Percentiles rank a stretch among this genome's conserved stretches.
Evolutionary conservation across 2,113 vertebrate species (phyloP).

Genomic region (Dermatemys mawii): DNA sequence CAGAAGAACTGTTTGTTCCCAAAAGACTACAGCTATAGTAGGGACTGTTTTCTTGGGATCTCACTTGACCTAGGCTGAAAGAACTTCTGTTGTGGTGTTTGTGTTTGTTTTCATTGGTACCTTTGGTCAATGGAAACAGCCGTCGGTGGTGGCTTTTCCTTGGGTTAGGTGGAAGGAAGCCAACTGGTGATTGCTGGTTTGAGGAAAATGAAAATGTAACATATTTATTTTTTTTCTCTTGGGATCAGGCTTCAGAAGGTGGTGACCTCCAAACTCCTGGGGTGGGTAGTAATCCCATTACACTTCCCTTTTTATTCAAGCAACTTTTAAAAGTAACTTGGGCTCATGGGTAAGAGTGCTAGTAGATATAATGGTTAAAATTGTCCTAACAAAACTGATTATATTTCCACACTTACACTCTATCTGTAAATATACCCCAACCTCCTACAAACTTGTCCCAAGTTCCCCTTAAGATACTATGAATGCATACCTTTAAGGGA

Average conservation of each 20-base stretch:
- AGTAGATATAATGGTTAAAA: background rate
- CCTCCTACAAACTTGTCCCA: background rate
- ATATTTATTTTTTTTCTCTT: background rate
- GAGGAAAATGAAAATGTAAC: background rate
- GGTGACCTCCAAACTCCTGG: background rate
- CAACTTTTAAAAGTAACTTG: background rate
- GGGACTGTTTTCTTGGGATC: accelerated
- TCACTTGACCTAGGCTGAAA: background rate
- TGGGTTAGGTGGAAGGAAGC: background rate
- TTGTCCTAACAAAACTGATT: background rate
- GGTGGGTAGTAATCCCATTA: background rate
- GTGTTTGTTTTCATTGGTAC: background rate
- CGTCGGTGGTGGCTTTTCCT: background rate
- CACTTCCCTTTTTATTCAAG: background rate
- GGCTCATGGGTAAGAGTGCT: background rate
- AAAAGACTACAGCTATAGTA: background rate
- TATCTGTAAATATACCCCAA: background rate
- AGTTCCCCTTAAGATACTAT: background rate
- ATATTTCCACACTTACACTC: background rate
- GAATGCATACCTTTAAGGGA: background rate
- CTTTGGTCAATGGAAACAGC: background rate
- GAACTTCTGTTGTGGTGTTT: accelerated
- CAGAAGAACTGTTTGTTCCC: background rate
- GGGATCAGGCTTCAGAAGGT: background rate
- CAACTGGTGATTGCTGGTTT: background rate